Evolutionary conservation across 2,113 vertebrate genomes (phyloP).

Genomic region (Engraulis encrasicolus): DNA sequence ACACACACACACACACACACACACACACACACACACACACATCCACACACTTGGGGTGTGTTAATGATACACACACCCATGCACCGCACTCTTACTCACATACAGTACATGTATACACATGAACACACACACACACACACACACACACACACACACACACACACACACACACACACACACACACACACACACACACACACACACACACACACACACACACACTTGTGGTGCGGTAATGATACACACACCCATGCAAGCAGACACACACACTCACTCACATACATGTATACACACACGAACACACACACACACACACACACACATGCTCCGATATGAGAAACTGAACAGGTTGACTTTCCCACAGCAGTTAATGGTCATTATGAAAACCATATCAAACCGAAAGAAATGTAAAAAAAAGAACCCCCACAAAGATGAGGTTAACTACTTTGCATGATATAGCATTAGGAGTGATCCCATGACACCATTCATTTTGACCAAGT

Average conservation of each 20-base stretch:
- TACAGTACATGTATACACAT: background rate
- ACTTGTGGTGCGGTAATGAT: background rate
- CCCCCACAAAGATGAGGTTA: background rate
- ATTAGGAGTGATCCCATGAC: background rate
- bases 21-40: background rate
- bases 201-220: background rate
- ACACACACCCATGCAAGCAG: too few relatives aligned
- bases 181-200: background rate
- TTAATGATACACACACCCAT: background rate
- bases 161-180: background rate
- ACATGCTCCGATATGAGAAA: background rate
- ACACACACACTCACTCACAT: background rate
- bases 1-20: too few relatives aligned
- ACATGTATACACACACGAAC: background rate
- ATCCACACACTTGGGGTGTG: too few relatives aligned
- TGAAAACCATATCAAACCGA: background rate
- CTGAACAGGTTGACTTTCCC: conserved; percentile 1
- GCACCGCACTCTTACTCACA: background rate
- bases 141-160: background rate
- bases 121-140: background rate
- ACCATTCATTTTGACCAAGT: background rate
- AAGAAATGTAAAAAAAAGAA: background rate
- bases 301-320: background rate
- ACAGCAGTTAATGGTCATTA: background rate
- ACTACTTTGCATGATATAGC: conserved; percentile 3